Conservation (phyloP, 2,888 invertebrate genomes). For the Andrena trimmerana region DNA sequence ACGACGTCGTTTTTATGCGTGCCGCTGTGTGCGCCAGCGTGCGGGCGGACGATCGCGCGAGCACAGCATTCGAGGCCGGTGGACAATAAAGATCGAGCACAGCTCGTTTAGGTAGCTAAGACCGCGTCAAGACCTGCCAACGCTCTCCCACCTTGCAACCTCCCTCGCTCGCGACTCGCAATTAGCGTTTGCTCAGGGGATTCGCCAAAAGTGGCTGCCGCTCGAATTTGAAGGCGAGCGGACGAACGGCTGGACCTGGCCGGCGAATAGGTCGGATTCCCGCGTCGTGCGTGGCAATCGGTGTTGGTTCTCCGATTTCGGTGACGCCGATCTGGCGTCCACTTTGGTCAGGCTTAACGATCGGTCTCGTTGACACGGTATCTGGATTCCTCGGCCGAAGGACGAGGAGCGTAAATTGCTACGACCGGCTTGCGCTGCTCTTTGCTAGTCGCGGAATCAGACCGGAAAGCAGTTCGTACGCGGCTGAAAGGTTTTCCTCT, state of each 20-base stretch:
- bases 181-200: too few relatives aligned
- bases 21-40: conserved; percentile 21
- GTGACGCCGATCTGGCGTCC: not conserved
- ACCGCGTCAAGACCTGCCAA: conserved; percentile 63
- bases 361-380: conserved; percentile 22
- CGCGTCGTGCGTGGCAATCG: not conserved
- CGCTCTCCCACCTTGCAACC: conserved; percentile 45
- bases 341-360: not conserved
- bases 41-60: conserved; percentile 14
- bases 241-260: not conserved
- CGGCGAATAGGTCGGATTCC: conserved; percentile 6
- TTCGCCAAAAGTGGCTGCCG: too few relatives aligned
- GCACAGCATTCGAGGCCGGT: conserved; percentile 37
- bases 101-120: conserved; percentile 63
- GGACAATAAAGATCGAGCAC: conserved; percentile 54
- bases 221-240: not conserved
- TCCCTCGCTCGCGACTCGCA: conserved; percentile 7
- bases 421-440: conserved; percentile 11
- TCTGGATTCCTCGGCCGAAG: conserved; percentile 41
- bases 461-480: conserved; percentile 35
- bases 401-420: conserved; percentile 34
- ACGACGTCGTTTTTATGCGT: conserved; percentile 46
- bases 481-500: conserved; percentile 26
- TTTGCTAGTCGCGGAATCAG: conserved; percentile 48
- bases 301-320: not conserved